Base-by-base conservation (phyloP, 2,113 vertebrate genomes). In the Daboia siamensis region DNA sequence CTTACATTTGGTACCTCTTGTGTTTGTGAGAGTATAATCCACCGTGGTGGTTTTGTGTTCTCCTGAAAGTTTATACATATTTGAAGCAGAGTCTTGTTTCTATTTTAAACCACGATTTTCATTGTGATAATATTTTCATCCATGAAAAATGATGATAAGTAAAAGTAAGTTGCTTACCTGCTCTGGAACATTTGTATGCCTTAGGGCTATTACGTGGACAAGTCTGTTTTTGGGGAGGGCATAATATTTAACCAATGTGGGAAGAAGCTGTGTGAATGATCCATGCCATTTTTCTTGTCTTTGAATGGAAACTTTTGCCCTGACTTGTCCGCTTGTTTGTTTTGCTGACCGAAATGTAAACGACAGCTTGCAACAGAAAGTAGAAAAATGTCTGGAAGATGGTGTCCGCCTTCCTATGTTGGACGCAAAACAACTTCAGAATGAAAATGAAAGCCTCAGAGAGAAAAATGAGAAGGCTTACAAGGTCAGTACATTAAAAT, bases 351-450 rank as follows among this genome's bases (percentile, higher is more conserved):
- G 93, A 17, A 59, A 93, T 92, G 95, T 96, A 69, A 94, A 94
- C 93, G 95, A n/a, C 93, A 99, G 99, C 92, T 96, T 99, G 93
- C 98, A 99, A 93, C 98, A 99, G 94, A 99, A 99, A 96, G 99
- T 99, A 91, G 98, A 99, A 97, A 98, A 98, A 96, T 99, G 99
- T 96, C 96, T 99, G 94, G 98, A 98, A 95, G 99, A 99, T 90
- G 99, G 99, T 3, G 98, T 99, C 48, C 98, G 99, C 86, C 97
- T 99, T 92, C 98, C 99, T 20, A 98, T 99, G 98, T 93, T 99
- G 96, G 99, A 99, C 96, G 96, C 98, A 93, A 99, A 99, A 94
- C 98, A 98, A 86, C 98, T 99, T 90, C 98, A 99, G 95, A 97
- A 91, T 88, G 99, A 99, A 95, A 99, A 99, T 94, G 96, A 97